Evolutionary conservation across 2,797 vertebrate species (phyloP).

Genomic region (Sardinella longiceps): DNA sequence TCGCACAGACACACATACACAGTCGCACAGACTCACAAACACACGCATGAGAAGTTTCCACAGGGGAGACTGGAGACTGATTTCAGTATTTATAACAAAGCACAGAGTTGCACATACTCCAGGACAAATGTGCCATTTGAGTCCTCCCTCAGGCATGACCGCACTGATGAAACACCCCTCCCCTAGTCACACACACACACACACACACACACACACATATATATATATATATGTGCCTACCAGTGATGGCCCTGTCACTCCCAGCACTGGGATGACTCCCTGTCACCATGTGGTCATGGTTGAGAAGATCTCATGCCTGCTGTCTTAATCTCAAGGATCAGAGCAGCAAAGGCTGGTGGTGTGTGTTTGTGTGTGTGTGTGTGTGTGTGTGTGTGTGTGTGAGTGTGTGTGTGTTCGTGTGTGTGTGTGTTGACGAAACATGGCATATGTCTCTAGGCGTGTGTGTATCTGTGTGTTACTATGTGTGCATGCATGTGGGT

Average conservation of each 20-base stretch:
- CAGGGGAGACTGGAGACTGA: conserved; percentile 24
- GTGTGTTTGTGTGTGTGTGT: neutral
- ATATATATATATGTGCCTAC: conserved; percentile 13
- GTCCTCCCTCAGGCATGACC: conserved; percentile 23
- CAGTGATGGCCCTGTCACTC: conserved; percentile 36
- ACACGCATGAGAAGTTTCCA: conserved; percentile 1
- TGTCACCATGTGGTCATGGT: conserved; percentile 46
- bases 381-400: neutral
- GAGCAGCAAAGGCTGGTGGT: conserved; percentile 28
- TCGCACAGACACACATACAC: neutral
- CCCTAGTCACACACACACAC: conserved; percentile 9
- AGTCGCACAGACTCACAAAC: conserved; percentile 22
- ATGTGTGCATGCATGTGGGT: neutral
- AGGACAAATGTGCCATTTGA: conserved; percentile 47
- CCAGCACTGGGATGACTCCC: conserved; percentile 30
- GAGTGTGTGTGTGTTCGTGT: neutral
- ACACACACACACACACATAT: conserved; percentile 12
- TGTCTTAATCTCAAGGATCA: conserved; percentile 52
- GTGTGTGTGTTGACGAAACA: neutral
- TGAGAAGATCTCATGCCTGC: conserved; percentile 25
- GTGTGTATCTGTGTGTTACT: neutral
- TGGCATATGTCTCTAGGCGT: neutral
- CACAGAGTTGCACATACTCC: conserved; percentile 45
- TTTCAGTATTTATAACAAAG: conserved; percentile 52
- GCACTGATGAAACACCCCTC: neutral